Evolutionary conservation across 2,113 vertebrate genomes (phyloP).

Genomic region (Oryzias celebensis): DNA sequence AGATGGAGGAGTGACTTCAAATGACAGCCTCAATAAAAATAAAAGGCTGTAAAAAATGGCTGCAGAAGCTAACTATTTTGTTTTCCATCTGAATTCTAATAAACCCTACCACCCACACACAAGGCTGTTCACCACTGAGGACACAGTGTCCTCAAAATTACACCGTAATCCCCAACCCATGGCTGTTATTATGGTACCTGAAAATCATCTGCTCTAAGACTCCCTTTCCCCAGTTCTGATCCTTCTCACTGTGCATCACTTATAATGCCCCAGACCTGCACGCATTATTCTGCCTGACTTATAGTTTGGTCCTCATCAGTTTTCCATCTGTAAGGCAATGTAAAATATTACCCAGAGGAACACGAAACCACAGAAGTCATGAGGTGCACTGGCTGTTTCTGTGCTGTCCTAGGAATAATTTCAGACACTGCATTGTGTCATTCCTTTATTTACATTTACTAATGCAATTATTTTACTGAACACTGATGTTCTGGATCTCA

Average conservation of each 20-base stretch:
- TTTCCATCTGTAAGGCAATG: background rate
- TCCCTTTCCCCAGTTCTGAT: background rate
- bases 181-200: slow-evolving; percentile 21
- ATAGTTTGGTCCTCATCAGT: background rate
- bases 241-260: background rate
- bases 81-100: slow-evolving; percentile 30
- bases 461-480: too few relatives aligned
- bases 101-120: slow-evolving; percentile 6
- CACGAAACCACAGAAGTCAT: too few relatives aligned
- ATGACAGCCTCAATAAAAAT: background rate
- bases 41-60: background rate
- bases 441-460: too few relatives aligned
- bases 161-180: slow-evolving; percentile 37
- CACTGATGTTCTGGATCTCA: too few relatives aligned
- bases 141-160: slow-evolving; percentile 31
- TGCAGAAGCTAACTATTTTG: background rate
- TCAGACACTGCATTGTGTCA: too few relatives aligned
- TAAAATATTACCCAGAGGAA: too few relatives aligned
- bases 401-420: too few relatives aligned
- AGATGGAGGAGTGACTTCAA: background rate
- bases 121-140: slow-evolving; percentile 7
- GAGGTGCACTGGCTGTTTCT: too few relatives aligned
- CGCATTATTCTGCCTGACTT: background rate
- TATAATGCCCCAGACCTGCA: background rate
- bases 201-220: slow-evolving; percentile 9